Evolutionary conservation across 1,140 invertebrate species (phyloP), one percentile per base, ranked within the genome.

Genomic region (Tetranychus urticae): DNA sequence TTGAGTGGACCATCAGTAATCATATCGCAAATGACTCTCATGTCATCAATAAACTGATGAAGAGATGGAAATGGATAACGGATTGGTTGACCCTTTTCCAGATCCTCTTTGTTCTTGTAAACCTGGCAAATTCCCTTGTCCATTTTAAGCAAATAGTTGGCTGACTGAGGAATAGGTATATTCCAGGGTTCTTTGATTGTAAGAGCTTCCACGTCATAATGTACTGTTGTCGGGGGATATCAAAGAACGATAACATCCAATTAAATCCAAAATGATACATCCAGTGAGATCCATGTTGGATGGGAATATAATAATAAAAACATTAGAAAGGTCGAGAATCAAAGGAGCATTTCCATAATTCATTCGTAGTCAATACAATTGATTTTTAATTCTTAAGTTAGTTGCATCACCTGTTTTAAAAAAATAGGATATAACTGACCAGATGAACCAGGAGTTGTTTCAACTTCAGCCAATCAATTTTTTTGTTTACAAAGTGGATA

Each of bases 1-100:
- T 98, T 99, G 80, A 96, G 73, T n/a, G 91, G 90, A 56, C 92
- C 92, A 75, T 97, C 88, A 45, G 88, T 88, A 62, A 97, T 96
- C 82, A 96, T 88, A 52, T 79, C 81, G 70, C 90, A 93, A 69
- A 93, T 79, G 31, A 79, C 75, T 67, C 85, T 85, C 81, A 88
- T 86, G 68, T 92, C 88, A 42, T 79, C 77, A 14, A 86, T 81
- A 70, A 84, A 90, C 65, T 82, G 81, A 39, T 77, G 74, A 65
- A 87, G 74, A 66, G 84, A 81, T 3, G 83, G 80, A 62, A 86
- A 92, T 1, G 79, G 75, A 70, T 85, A 90, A 14, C 84, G 79
- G 10, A 23, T 71, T 1, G 79, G 75, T 56, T 81, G 68, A 2
- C 77, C 74, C 13, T 76, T 72, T 2, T 73, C 72, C 1, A 77